Evolutionary conservation across 2,888 invertebrate species (phyloP).

Genomic region (Chymomyza procnemis): DNA sequence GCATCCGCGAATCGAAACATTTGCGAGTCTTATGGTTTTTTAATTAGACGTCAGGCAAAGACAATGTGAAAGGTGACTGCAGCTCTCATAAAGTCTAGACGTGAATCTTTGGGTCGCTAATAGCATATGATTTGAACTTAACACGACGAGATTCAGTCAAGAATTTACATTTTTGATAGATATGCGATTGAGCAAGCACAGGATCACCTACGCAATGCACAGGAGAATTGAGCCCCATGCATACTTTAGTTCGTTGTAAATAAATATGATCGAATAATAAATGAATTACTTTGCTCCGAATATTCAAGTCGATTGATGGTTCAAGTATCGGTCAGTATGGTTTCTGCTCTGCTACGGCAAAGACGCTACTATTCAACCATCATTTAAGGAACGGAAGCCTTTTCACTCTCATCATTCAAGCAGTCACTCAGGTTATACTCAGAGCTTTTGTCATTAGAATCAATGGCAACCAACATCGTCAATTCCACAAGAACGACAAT

Average conservation of each 20-base stretch:
- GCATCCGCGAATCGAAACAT: not conserved
- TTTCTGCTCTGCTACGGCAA: not conserved
- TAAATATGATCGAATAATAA: no score
- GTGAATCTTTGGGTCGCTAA: not conserved
- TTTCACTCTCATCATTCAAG: not conserved
- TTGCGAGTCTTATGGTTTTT: not conserved
- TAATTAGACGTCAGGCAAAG: not conserved
- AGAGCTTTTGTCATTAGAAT: constrained; percentile 58
- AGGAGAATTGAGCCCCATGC: no score
- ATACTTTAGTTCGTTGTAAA: no score
- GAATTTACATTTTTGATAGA: no score
- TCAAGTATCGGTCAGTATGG: no score
- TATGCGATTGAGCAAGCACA: no score
- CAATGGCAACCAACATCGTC: constrained; percentile 25
- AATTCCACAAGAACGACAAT: constrained; percentile 1
- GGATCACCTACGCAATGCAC: no score
- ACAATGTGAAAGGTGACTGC: not conserved
- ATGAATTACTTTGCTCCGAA: no score
- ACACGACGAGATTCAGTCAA: no score
- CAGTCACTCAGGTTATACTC: not conserved
- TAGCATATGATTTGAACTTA: not conserved
- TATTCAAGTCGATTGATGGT: no score
- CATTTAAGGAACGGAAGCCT: not conserved
- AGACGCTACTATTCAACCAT: not conserved
- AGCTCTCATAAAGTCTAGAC: not conserved